Evolutionary conservation across 1,140 invertebrate genomes (phyloP), one percentile per base, ranked within the genome.

Genomic region (Aphis craccivora): DNA sequence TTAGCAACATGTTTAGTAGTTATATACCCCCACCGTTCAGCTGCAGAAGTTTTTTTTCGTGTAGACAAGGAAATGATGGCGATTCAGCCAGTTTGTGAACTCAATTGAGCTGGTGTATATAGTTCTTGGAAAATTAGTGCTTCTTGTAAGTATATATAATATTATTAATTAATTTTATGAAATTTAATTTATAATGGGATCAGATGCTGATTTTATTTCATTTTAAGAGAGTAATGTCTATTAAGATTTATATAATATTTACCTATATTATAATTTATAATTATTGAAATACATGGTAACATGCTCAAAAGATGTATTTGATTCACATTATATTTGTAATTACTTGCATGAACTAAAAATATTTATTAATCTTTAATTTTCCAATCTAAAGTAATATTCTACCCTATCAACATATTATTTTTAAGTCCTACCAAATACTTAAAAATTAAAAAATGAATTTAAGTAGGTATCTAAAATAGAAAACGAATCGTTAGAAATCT

Each of bases 21-120:
- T 48, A 35, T 76, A 60, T 90, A 40, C 55, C 90, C 90, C 67
- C 90, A 40, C 88, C 51, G 35, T 37, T 25, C 25, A 89, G 9
- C 43, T 43, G 67, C 8, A 40, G 67, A 60, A n/a, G 37, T 91
- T 43, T 91, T 91, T 90, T 67, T n/a, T 23, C 35, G 43, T 81
- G 76, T 67, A 35, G 55, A 90, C 90, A 91, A 76, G 55, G 2
- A 76, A 91, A 91, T 67, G 55, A 48, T 91, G 40, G 30, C 14
- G 90, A 91, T 81, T 91, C 60, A 43, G 90, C 67, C 90, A 91
- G 90, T 91, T 76, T 76, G 90, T 91, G 90, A 55, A 91, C 90
- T 76, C 90, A 91, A 91, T 91, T 91, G 55, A 37, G 43, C 90
- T 89, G 60, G 90, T 91, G 90, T 45, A 67, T 60, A 45, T 67